These are phyloP conservation scores for Centropristis striata DNA, from an alignment of 2,113 vertebrate genomes.

Conservation along the genomic window DNA sequence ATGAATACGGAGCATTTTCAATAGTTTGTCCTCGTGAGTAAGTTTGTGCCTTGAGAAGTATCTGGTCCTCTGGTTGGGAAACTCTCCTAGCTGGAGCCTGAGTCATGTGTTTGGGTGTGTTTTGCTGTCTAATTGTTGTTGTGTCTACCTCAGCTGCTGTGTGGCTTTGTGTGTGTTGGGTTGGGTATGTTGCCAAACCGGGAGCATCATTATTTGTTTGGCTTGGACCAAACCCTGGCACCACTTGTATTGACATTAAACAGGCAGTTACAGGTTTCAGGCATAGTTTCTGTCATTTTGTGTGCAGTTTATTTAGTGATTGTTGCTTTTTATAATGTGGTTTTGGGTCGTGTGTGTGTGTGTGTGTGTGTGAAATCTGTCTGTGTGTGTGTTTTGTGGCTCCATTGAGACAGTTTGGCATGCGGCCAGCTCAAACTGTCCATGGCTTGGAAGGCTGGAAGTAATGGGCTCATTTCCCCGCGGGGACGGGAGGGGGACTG, in stretches of 20 bases:
- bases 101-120: conserved; percentile 1
- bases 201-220: conserved; percentile 5
- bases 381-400: conserved; percentile 26
- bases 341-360: conserved; percentile 5
- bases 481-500: conserved; percentile 9
- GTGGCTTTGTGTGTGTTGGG: conserved; percentile 1
- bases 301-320: background rate
- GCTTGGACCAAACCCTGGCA: background rate
- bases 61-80: no score
- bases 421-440: conserved; percentile 50
- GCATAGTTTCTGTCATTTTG: background rate
- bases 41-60: no score
- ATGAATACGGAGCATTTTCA: no score
- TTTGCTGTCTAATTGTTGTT: conserved; percentile 9
- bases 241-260: background rate
- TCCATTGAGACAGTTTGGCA: conserved; percentile 53
- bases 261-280: background rate
- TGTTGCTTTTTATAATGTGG: background rate
- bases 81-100: background rate
- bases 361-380: background rate
- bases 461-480: conserved; percentile 58
- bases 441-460: conserved; percentile 47
- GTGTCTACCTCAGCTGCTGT: background rate
- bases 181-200: conserved; percentile 21
- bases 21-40: no score